Percentiles rank a stretch among this genome's conserved stretches.
Evolutionary conservation across 2,113 vertebrate genomes (phyloP).

Genomic region (Symphodus melops): DNA sequence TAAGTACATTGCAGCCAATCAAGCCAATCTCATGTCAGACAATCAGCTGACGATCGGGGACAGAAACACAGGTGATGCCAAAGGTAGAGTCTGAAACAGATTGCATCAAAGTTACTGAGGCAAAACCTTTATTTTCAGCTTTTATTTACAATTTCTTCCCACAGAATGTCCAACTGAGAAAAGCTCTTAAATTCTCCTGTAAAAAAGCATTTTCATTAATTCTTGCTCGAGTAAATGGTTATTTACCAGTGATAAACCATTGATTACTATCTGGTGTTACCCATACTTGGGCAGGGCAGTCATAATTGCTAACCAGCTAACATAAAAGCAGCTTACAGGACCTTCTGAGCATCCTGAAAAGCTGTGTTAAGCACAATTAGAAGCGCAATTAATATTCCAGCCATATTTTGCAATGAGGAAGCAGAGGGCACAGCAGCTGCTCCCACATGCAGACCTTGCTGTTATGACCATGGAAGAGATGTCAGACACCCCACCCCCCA

Average conservation of each 20-base stretch:
- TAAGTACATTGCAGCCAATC: conserved; percentile 62
- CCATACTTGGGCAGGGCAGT: conserved; percentile 5
- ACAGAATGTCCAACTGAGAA: conserved; percentile 25
- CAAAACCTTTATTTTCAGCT: conserved; percentile 9
- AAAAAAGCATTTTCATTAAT: conserved; percentile 23
- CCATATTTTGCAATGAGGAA: conserved; percentile 72
- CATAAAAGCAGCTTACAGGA: conserved; percentile 29
- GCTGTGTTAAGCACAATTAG: conserved; percentile 71
- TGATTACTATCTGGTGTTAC: conserved; percentile 22
- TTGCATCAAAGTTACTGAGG: conserved; percentile 40
- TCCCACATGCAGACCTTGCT: conserved; percentile 76
- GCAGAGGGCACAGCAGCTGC: conserved; percentile 79
- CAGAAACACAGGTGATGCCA: conserved; percentile 45
- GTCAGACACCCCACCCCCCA: conserved; percentile 64
- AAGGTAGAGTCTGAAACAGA: conserved; percentile 53
- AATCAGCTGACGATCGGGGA: conserved; percentile 33
- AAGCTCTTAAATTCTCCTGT: conserved; percentile 23
- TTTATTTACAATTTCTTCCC: conserved; percentile 22
- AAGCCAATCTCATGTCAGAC: conserved; percentile 56
- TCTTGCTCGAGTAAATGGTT: conserved; percentile 7
- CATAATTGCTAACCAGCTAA: conserved; percentile 38
- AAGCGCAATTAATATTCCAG: conserved; percentile 78
- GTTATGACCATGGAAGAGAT: conserved; percentile 71
- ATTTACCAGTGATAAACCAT: conserved; percentile 28
- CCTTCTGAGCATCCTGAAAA: conserved; percentile 50